Percentiles rank a stretch among this genome's conserved stretches.
Evolutionary conservation across 2,888 invertebrate genomes (phyloP).

Genomic region (Ectemnius continuus): DNA sequence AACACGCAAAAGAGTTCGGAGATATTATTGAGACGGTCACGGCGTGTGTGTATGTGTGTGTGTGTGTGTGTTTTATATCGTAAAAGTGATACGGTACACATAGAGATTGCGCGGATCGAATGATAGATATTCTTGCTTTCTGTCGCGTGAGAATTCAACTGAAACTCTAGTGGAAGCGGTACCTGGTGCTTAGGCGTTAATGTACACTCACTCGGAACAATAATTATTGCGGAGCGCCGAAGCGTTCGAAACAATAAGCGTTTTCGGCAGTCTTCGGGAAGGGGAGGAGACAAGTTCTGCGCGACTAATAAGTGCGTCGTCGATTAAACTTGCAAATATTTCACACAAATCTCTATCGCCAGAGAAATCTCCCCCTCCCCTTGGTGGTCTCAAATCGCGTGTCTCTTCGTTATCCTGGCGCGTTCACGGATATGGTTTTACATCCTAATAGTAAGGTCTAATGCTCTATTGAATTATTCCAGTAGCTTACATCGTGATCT

Average conservation of each 20-base stretch:
- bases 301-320: conserved; percentile 15
- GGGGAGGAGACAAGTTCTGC: conserved; percentile 44
- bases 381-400: conserved; percentile 7
- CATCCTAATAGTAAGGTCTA: conserved; percentile 63
- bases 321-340: not conserved
- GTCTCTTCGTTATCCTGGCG: conserved; percentile 48
- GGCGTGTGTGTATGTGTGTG: no score
- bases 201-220: conserved; percentile 14
- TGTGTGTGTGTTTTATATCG: no score
- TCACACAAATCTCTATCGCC: not conserved
- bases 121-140: not conserved
- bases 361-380: no score
- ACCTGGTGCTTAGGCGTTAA: conserved; percentile 23
- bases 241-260: conserved; percentile 46
- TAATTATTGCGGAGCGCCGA: conserved; percentile 41
- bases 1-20: no score
- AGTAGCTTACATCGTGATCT: conserved; percentile 60
- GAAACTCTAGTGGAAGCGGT: conserved; percentile 6
- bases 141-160: no score
- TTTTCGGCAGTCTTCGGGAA: conserved; percentile 66
- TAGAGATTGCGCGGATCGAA: not conserved
- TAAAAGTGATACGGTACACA: no score
- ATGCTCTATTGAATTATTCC: conserved; percentile 62
- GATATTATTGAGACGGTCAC: no score
- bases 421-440: conserved; percentile 69